Evolutionary conservation across 1,140 invertebrate genomes (phyloP).

Genomic region (Anadara kagoshimensis): DNA sequence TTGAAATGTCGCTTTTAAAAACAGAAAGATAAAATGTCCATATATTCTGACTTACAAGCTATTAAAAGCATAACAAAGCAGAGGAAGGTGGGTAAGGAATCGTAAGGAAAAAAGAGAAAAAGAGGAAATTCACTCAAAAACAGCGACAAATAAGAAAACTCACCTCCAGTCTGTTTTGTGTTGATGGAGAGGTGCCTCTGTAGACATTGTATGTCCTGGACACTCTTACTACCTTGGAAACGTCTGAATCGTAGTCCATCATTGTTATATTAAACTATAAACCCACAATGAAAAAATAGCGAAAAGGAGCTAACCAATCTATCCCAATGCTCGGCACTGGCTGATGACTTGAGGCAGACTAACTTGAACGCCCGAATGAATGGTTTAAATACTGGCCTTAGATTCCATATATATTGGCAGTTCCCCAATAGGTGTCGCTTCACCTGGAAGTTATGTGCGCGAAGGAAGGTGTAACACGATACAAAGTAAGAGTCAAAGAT

Average conservation of each 20-base stretch:
- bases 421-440: slow-evolving; percentile 37
- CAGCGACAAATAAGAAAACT: slow-evolving; percentile 21
- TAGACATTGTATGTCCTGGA: slow-evolving; percentile 66
- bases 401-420: slow-evolving; percentile 36
- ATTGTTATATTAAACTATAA: slow-evolving; percentile 24
- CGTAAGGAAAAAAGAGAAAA: too few relatives aligned
- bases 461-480: slow-evolving; percentile 32
- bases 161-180: slow-evolving; percentile 70
- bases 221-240: slow-evolving; percentile 39
- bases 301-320: slow-evolving; percentile 37
- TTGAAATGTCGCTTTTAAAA: slow-evolving; percentile 9
- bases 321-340: slow-evolving; percentile 41
- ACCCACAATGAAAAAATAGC: slow-evolving; percentile 23
- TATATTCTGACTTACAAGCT: too few relatives aligned
- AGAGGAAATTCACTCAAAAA: too few relatives aligned
- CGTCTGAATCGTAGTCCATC: slow-evolving; percentile 53
- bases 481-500: slow-evolving; percentile 31
- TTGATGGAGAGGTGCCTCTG: slow-evolving; percentile 64
- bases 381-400: slow-evolving; percentile 40
- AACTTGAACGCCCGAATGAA: slow-evolving; percentile 41
- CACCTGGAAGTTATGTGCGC: slow-evolving; percentile 24
- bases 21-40: slow-evolving; percentile 2
- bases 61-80: not conserved
- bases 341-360: slow-evolving; percentile 36
- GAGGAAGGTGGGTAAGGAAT: slow-evolving; percentile 6